These are phyloP conservation scores for Eolophus roseicapilla DNA, from an alignment of 2,113 vertebrate species.

Conservation along the genomic window DNA sequence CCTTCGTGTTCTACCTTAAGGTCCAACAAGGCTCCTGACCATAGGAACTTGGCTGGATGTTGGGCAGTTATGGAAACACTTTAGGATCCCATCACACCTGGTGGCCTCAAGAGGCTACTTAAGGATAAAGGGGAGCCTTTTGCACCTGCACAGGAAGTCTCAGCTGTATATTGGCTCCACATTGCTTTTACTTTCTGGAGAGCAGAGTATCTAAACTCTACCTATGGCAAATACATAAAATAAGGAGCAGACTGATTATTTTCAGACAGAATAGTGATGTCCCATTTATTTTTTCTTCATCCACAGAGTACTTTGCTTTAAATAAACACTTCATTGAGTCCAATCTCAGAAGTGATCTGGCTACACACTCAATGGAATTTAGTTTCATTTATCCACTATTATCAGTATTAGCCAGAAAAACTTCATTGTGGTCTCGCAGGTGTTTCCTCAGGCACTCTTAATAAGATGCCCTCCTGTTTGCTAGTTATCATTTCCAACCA, in stretches of 20 bases:
- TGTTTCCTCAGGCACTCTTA: background rate
- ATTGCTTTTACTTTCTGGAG: background rate
- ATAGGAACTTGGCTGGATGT: background rate
- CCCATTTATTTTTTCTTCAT: background rate
- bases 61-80: background rate
- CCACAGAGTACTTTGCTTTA: background rate
- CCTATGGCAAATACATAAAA: background rate
- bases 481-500: background rate
- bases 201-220: background rate
- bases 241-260: background rate
- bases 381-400: background rate
- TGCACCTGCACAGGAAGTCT: background rate
- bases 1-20: background rate
- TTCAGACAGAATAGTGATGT: background rate
- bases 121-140: background rate
- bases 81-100: background rate
- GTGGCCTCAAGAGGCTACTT: background rate
- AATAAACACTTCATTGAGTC: background rate
- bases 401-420: background rate
- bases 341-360: background rate
- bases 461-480: background rate
- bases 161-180: background rate
- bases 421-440: background rate
- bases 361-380: background rate
- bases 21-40: background rate